Percentiles rank a stretch among this genome's conserved stretches.
These are phyloP conservation scores for Stomorhina lunata DNA, from an alignment of 2,888 invertebrate species.

Conservation along the genomic window DNA sequence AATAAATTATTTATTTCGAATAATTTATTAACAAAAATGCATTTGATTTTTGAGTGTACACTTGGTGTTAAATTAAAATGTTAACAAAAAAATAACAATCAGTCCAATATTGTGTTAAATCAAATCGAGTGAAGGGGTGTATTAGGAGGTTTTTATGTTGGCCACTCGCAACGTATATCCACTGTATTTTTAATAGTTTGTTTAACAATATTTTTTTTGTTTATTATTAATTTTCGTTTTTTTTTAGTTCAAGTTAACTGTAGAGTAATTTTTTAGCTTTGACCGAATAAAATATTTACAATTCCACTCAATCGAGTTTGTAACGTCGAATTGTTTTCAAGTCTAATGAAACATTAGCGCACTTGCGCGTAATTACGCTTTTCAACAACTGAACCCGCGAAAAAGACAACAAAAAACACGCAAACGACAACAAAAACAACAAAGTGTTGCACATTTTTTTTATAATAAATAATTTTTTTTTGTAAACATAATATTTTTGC, in stretches of 20 bases:
- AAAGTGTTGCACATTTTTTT: not conserved
- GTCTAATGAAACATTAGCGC: slow-evolving; percentile 43
- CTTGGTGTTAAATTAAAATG: not conserved
- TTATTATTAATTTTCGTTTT: not conserved
- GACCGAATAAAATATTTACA: slow-evolving; percentile 46
- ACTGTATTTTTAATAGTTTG: slow-evolving; percentile 15
- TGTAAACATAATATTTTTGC: no score
- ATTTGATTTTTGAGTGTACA: not conserved
- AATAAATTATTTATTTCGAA: not conserved
- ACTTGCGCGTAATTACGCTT: slow-evolving; percentile 50
- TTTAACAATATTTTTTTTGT: slow-evolving; percentile 25
- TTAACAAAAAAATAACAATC: not conserved
- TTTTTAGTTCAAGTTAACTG: not conserved
- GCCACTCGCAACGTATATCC: slow-evolving; percentile 1
- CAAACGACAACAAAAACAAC: slow-evolving; percentile 18
- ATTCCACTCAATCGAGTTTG: slow-evolving; percentile 54
- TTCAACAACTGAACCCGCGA: no score
- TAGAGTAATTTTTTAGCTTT: slow-evolving; percentile 30
- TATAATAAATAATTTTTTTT: no score
- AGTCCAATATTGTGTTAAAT: not conserved
- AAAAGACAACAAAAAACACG: slow-evolving; percentile 56
- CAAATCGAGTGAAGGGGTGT: slow-evolving; percentile 45
- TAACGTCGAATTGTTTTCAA: slow-evolving; percentile 60
- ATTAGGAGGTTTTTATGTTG: not conserved
- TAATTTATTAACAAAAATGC: not conserved